Base-by-base conservation (phyloP, 2,888 invertebrate species). In the Chydorus sphaericus region DNA sequence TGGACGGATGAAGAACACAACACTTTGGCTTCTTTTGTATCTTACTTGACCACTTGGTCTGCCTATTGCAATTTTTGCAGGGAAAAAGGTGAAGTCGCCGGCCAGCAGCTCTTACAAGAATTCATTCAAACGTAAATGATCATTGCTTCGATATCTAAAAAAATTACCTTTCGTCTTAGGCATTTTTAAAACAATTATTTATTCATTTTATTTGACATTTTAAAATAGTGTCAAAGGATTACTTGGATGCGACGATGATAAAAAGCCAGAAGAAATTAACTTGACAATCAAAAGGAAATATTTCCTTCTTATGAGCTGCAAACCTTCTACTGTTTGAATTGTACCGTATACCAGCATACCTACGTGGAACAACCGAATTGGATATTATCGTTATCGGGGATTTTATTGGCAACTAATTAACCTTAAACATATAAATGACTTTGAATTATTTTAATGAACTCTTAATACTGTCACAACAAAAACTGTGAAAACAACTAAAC, bases 21-120 rank as follows among this genome's bases (percentile, higher is more conserved):
- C 39, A 58, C 51, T 5, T 59, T 62, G 10, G 33, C 56, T 18
- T 55, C 57, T 28, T 52, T 62, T 14, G 52, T 59, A 11, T 61
- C 60, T 7, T 62, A 61, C 48, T 49, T 64, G n/a, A 37, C 55
- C 4, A 59, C 61, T 2, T 63, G 61, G 61, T 63, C 63, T 26
- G 60, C 59, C 3, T 60, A 58, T 54, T 58, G 62, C 16, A 59
- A 53, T n/a, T 52, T 54, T 28, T 50, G 49, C 4, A 38, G 54
- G n/a, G 59, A 61, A 26, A 55, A 60, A 37, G 59, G 59, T 2
- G 56, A 58, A 6, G 20, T 20, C 30, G 61, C 48, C 20, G 57
- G 57, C 11, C 39, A 52, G n/a, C 37, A 55, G 16, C 18, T 58
- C 23, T 50, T 59, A 33, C 54, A 58, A 30, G 39, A 52, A 29